Percentiles rank a stretch among this genome's conserved stretches.
phyloP scores from a whole-genome alignment of 2,888 invertebrate genomes.

The Volucella inanis region DNA sequence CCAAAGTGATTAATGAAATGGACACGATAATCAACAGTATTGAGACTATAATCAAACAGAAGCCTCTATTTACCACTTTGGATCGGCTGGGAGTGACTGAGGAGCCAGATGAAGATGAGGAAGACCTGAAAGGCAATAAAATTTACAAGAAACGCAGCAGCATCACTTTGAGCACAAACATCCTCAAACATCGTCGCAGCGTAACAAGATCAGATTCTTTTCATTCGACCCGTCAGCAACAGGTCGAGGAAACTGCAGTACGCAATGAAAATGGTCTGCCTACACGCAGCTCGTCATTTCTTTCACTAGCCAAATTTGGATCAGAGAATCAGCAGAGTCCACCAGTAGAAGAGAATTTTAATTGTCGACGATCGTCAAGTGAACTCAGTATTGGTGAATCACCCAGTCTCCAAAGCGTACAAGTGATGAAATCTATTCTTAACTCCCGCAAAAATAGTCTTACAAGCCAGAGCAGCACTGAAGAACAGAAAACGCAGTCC shows the following conservation, averaged over 20 bases:
- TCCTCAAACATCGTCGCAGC: constrained; percentile 73
- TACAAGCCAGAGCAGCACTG: constrained; percentile 77
- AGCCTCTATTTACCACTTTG: constrained; percentile 59
- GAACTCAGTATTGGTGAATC: constrained; percentile 83
- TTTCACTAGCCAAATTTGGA: constrained; percentile 79
- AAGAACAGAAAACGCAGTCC: constrained; percentile 53
- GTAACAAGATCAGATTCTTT: constrained; percentile 81
- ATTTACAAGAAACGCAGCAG: constrained; percentile 77
- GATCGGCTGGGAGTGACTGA: constrained; percentile 63
- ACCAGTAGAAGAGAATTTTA: constrained; percentile 76
- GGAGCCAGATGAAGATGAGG: constrained; percentile 68
- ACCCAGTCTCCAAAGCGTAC: constrained; percentile 82
- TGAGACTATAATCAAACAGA: constrained; percentile 44
- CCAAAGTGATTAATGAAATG: constrained; percentile 46
- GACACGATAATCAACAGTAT: constrained; percentile 46
- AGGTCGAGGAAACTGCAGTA: constrained; percentile 41
- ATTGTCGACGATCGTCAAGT: constrained; percentile 81
- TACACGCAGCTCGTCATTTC: constrained; percentile 80
- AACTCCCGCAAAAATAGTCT: constrained; percentile 81
- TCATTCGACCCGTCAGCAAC: constrained; percentile 77
- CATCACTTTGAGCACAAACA: constrained; percentile 64
- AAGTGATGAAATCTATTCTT: constrained; percentile 82
- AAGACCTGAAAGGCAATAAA: constrained; percentile 48
- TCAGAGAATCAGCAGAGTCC: constrained; percentile 70
- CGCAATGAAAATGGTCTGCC: constrained; percentile 58